Base-by-base conservation (phyloP, 1,140 invertebrate genomes). In the Drosophila subpulchrella region DNA sequence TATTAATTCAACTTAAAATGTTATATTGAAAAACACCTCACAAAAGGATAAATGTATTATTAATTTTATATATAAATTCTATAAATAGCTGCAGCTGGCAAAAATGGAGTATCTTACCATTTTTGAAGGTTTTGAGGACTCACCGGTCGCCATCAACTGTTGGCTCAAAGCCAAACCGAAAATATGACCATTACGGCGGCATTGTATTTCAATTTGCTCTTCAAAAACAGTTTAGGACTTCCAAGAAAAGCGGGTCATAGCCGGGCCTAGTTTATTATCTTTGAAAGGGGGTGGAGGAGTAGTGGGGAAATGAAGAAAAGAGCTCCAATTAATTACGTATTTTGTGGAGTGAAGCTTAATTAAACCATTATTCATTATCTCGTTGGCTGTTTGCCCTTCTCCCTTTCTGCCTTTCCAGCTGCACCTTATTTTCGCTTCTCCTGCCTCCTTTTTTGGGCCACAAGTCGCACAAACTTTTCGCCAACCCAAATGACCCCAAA, bases 281-380 rank as follows among this genome's bases (percentile, higher is more conserved):
- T 38, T 10, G 24, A 55, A 34, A 24, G 48, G 36, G 30, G n/a
- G 12, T 4, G 13, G 12, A 5, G 15, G 34, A 32, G 38, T 36
- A n/a, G 34, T 11, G 15, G 34, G 34, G n/a, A 46, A 20, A 41
- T 10, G 12, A 71, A 42, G 65, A 42, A 42, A 50, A 38, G 44
- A 39, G 46, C 42, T n/a, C 27, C 85, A 89, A 89, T 89, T 89
- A 90, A 89, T 89, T 90, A 78, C 81, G 68, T 57, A 84, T 90
- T 89, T 90, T 68, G 77, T 81, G 68, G 67, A 78, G 81, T 75
- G 77, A 73, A 75, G 65, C 85, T 81, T 78, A 89, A 89, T 84
- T 89, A 90, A 89, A 75, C 84, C 77, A 78, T 89, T 89, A 89
- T 89, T 89, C 88, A 89, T 90, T 89, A 89, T 89, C 84, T 84